phyloP scores from a whole-genome alignment of 2,888 invertebrate genomes.

The Xylophagus ater region DNA sequence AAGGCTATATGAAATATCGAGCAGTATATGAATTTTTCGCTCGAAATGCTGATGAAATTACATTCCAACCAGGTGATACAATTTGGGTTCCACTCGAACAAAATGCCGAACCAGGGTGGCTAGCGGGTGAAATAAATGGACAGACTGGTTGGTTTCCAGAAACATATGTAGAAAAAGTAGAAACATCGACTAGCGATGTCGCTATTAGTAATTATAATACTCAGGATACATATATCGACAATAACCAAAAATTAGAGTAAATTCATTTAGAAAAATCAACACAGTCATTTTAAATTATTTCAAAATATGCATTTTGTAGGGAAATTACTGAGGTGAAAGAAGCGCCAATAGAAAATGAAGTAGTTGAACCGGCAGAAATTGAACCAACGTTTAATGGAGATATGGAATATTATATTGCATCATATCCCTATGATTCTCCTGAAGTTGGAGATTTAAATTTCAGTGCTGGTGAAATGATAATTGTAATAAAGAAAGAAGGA shows the following conservation, averaged over 20 bases:
- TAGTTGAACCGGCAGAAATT: conserved; percentile 18
- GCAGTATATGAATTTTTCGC: conserved; percentile 92
- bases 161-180: conserved; percentile 78
- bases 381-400: conserved; percentile 30
- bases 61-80: conserved; percentile 86
- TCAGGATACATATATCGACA: conserved; percentile 31
- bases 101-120: conserved; percentile 94
- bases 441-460: conserved; percentile 89
- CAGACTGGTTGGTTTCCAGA: conserved; percentile 95
- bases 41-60: conserved; percentile 83
- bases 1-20: conserved; percentile 59
- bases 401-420: conserved; percentile 72
- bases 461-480: conserved; percentile 74
- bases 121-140: conserved; percentile 83
- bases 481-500: conserved; percentile 80
- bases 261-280: conserved; percentile 20
- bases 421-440: conserved; percentile 79
- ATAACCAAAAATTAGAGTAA: conserved; percentile 44
- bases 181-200: conserved; percentile 23
- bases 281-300: background rate
- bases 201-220: conserved; percentile 21
- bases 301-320: conserved; percentile 35
- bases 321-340: conserved; percentile 55
- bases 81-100: conserved; percentile 67
- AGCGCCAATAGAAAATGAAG: conserved; percentile 24